Base-by-base conservation (phyloP, 2,888 invertebrate genomes). In the Campaea margaritaria region DNA sequence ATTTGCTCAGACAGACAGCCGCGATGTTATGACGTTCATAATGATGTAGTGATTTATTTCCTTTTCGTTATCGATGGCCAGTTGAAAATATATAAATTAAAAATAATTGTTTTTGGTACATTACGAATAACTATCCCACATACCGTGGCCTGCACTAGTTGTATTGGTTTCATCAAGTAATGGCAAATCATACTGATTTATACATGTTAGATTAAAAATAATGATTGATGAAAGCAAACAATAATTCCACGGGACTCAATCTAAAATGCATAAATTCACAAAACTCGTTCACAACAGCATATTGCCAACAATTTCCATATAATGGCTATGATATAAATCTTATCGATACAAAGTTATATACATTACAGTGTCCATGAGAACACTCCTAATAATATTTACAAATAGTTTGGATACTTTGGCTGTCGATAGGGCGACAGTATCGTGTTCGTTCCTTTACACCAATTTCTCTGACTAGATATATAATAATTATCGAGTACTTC, bases 331-430 rank as follows among this genome's bases (percentile, higher is more conserved):
- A 53, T 46, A 59, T 60, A 67, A 60, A 58, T 41, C 67, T 67
- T 67, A 62, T 42, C 16, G 52, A 53, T 62, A 62, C 38, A 58
- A 48, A 56, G 59, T 49, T 68, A 69, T 69, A 56, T 69, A 69
- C 69, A 69, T 50, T 66, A 66, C 58, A 58, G 61, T 64, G 53
- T 54, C 59, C 39, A 56, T 15, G 31, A 39, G 31, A 54, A 67
- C 61, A 61, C 62, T 14, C 69, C 58, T 68, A 57, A 51, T 50
- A 62, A 81, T 91, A 90, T 90, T 82, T 91, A 91, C 90, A 91
- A 81, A 89, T 89, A 88, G 88, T 89, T 85, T 87, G 84, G 80
- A 87, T 90, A 89, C 91, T 91, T 91, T 91, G 91, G 91, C 91
- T 91, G 90, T 82, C 74, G 78, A 82, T 78, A 85, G 91, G 89